Conservation (phyloP, 1,140 invertebrate species). For the Atta cephalotes region DNA sequence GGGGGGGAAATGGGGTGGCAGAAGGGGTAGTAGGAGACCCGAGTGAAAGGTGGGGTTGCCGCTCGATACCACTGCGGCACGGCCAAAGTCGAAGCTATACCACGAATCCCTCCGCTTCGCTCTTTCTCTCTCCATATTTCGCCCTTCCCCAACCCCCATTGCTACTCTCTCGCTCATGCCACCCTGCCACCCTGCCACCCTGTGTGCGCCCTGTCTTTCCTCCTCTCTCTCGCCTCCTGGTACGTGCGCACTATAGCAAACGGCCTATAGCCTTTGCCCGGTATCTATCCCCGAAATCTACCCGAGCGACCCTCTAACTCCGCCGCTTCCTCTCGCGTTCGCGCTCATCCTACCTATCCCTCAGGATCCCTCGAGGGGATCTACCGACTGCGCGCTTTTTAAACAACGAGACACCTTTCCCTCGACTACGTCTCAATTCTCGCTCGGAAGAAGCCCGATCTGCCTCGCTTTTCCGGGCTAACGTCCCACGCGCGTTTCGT, state of each 20-base stretch:
- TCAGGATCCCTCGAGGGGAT: conserved; percentile 71
- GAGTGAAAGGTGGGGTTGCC: conserved; percentile 79
- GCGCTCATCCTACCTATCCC: conserved; percentile 43
- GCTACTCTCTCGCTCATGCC: conserved; percentile 44
- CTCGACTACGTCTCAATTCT: conserved; percentile 77
- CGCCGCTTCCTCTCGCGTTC: conserved; percentile 45
- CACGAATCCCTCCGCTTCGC: conserved; percentile 61
- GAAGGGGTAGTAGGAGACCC: conserved; percentile 51
- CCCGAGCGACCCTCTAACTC: conserved; percentile 52
- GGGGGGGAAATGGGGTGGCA: conserved; percentile 36
- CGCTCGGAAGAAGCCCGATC: conserved; percentile 75
- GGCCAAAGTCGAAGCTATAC: conserved; percentile 83
- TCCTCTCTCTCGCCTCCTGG: conserved; percentile 25
- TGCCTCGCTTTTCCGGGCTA: conserved; percentile 71
- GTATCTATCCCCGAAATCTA: conserved; percentile 77
- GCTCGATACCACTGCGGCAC: conserved; percentile 86
- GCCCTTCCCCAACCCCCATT: conserved; percentile 22
- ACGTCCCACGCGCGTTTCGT: conserved; percentile 43
- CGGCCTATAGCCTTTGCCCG: conserved; percentile 75
- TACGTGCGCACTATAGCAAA: conserved; percentile 72
- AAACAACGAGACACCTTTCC: conserved; percentile 77
- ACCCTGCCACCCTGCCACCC: conserved; percentile 49
- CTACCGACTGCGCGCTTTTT: conserved; percentile 76
- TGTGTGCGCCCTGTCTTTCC: conserved; percentile 25
- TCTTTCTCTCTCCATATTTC: conserved; percentile 47